Percentiles rank a stretch among this genome's conserved stretches.
These are phyloP conservation scores for Eptatretus burgeri DNA, from an alignment of 2,113 vertebrate genomes.

Conservation along the genomic window DNA sequence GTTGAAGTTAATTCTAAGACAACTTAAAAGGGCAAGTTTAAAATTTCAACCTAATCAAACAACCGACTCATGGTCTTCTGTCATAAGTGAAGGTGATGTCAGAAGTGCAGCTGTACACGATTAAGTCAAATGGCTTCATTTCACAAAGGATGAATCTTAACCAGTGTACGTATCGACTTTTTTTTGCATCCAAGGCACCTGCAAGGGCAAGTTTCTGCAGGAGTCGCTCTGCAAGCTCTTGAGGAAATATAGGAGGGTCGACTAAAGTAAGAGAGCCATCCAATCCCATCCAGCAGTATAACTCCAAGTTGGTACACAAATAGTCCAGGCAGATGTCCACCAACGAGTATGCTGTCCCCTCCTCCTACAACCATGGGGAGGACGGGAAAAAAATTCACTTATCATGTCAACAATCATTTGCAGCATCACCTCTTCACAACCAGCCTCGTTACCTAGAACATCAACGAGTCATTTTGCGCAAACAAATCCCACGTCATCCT, in stretches of 20 bases:
- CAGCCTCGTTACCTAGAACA: neutral
- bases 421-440: neutral
- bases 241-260: constrained; percentile 70
- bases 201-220: constrained; percentile 72
- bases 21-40: too few species aligned
- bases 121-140: too few species aligned
- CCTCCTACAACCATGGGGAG: constrained; percentile 29
- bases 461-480: neutral
- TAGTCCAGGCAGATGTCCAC: constrained; percentile 67
- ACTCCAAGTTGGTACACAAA: constrained; percentile 54
- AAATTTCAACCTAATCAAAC: too few species aligned
- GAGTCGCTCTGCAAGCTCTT: constrained; percentile 75
- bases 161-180: too few species aligned
- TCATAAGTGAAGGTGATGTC: too few species aligned
- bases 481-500: neutral
- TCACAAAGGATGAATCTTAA: too few species aligned
- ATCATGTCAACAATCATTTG: neutral
- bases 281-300: constrained; percentile 52
- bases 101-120: neutral
- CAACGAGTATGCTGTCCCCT: constrained; percentile 51
- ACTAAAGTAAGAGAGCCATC: constrained; percentile 65
- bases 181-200: constrained; percentile 17
- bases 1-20: too few species aligned
- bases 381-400: neutral
- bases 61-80: too few species aligned